A percentile compares a stretch with the other conserved stretches of the same genome.
Conservation (phyloP, 2,888 invertebrate genomes). For the Hyalella azteca region DNA sequence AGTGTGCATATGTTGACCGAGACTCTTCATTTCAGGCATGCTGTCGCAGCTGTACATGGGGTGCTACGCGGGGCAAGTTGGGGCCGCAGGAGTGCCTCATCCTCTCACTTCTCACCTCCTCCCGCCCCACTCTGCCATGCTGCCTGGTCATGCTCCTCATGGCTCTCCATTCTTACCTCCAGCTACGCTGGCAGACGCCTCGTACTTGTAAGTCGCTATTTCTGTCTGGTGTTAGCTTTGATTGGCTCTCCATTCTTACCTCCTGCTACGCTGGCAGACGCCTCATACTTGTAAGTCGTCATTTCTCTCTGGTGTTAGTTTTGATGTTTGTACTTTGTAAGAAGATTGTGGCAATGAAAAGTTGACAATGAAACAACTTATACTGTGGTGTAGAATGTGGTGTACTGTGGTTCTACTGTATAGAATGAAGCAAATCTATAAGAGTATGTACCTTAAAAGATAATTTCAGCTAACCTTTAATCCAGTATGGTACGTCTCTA, state of each 20-base stretch:
- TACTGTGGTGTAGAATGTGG: too few relatives aligned
- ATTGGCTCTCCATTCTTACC: conserved; percentile 15
- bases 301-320: too few relatives aligned
- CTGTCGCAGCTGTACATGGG: conserved; percentile 25
- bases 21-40: too few relatives aligned
- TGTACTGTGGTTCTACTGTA: too few relatives aligned
- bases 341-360: too few relatives aligned
- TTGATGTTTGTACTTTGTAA: too few relatives aligned
- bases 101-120: not conserved
- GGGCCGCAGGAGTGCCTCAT: not conserved
- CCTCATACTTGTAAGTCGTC: not conserved
- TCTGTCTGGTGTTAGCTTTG: not conserved
- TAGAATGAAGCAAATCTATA: too few relatives aligned
- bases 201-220: not conserved
- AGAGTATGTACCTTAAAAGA: too few relatives aligned
- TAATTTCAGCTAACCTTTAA: too few relatives aligned
- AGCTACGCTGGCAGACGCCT: not conserved
- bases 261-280: not conserved
- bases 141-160: conserved; percentile 11
- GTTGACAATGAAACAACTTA: too few relatives aligned
- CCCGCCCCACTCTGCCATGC: not conserved
- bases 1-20: not conserved
- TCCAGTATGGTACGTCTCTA: too few relatives aligned
- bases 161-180: conserved; percentile 18
- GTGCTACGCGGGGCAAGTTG: conserved; percentile 2